A percentile compares a stretch with the other conserved stretches of the same genome.
These are phyloP conservation scores for Macaria notata DNA, from an alignment of 2,888 invertebrate genomes.

Conservation along the genomic window DNA sequence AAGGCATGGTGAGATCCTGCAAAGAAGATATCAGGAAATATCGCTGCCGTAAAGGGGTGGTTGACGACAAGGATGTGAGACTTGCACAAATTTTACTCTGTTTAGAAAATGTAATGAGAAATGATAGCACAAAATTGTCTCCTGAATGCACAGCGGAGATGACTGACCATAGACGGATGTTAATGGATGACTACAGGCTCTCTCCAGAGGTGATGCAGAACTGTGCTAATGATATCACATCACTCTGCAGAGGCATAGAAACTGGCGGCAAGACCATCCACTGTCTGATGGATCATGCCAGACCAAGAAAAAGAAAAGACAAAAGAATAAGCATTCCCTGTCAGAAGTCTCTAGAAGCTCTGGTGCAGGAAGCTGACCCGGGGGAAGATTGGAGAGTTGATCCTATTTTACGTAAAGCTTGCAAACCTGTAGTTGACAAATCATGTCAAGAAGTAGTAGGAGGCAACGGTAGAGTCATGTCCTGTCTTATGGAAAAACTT, in stretches of 20 bases:
- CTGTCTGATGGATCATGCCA: constrained; percentile 95
- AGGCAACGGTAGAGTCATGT: constrained; percentile 92
- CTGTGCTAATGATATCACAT: constrained; percentile 92
- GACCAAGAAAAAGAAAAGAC: constrained; percentile 84
- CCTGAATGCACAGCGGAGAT: constrained; percentile 94
- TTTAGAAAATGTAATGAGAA: constrained; percentile 89
- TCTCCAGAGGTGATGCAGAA: constrained; percentile 95
- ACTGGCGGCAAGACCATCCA: constrained; percentile 95
- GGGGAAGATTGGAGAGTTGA: constrained; percentile 98
- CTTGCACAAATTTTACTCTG: constrained; percentile 96
- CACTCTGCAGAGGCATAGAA: constrained; percentile 88
- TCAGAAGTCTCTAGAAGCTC: constrained; percentile 88
- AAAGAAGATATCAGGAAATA: constrained; percentile 93
- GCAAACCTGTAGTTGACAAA: constrained; percentile 91
- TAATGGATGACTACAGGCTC: constrained; percentile 96
- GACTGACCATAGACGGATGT: constrained; percentile 93
- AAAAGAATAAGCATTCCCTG: constrained; percentile 87
- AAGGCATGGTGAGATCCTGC: constrained; percentile 93
- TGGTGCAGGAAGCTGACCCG: constrained; percentile 94
- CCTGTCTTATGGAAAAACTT: constrained; percentile 96
- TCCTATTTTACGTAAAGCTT: constrained; percentile 92
- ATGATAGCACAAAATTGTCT: constrained; percentile 87
- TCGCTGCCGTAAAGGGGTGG: constrained; percentile 91
- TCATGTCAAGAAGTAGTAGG: constrained; percentile 88
- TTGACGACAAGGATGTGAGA: constrained; percentile 91